phyloP scores from a whole-genome alignment of 92 coral and sea anemone species.

The Umimayanthus kanabou region DNA sequence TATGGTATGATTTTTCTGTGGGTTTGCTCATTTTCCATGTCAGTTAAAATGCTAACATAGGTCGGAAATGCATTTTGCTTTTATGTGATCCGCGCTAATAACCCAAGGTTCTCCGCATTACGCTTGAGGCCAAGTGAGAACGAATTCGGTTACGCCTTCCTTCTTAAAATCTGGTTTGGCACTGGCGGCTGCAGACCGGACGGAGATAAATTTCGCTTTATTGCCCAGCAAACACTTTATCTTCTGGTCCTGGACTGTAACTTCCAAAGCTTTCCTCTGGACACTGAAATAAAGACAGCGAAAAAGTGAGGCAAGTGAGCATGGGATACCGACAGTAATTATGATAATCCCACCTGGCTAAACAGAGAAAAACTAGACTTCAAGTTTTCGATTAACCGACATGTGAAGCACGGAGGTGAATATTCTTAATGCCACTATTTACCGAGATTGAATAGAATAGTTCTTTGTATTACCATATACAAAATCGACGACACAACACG shows the following conservation, averaged over 20 bases:
- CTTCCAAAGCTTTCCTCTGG: slow-evolving; percentile 59
- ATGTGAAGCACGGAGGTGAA: no score
- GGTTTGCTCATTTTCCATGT: not conserved
- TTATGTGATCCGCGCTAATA: not conserved
- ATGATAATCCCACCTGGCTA: not conserved
- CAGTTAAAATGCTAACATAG: not conserved
- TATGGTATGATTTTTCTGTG: no score
- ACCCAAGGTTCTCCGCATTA: not conserved
- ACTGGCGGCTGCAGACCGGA: slow-evolving; percentile 58
- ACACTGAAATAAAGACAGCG: slow-evolving; percentile 47
- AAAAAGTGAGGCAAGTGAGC: not conserved
- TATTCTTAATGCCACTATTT: no score
- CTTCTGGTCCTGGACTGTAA: slow-evolving; percentile 62
- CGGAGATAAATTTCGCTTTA: slow-evolving; percentile 56
- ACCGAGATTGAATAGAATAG: no score
- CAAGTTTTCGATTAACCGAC: not conserved
- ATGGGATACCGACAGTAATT: not conserved
- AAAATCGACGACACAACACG: no score
- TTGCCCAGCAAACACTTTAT: slow-evolving; percentile 82
- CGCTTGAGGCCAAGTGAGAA: slow-evolving; percentile 69
- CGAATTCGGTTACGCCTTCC: slow-evolving; percentile 69
- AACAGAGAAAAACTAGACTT: not conserved
- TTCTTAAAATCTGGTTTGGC: slow-evolving; percentile 72
- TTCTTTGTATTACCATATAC: no score
- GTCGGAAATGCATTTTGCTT: not conserved